Evolutionary conservation across 2,797 vertebrate genomes (phyloP), one percentile per base, ranked within the genome.

Genomic region (Hoplostethus mediterraneus): DNA sequence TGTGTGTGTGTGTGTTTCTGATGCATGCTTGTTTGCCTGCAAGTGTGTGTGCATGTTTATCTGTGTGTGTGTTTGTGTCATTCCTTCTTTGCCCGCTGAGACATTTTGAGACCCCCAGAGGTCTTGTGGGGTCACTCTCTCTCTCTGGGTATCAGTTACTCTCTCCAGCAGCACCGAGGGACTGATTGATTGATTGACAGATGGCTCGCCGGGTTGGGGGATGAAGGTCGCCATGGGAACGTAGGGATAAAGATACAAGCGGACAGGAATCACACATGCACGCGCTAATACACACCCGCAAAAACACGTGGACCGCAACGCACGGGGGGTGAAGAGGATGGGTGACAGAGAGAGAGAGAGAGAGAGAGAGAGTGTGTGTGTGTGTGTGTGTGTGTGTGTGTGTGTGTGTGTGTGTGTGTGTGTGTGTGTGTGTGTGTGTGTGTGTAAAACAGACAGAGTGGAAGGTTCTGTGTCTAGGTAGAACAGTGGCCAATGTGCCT

Each of bases 181-280:
- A 83, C 64, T 54, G 28, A 66, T 63, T 79, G 88, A 90, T 82
- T 91, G 89, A 90, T 82, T 75, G 87, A 80, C 88, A 91, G 87
- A 88, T 83, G 83, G 79, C 57, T 67, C 49, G 9, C 72, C 70
- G 79, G 79, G 70, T 60, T n/a, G n/a, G 64, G 71, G 52, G 79
- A 87, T 68, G 77, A 83, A 83, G 83, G 83, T 87, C 77, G 48
- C 53, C 7, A 58, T 73, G 73, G 82, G 79, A 90, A 85, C 79
- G 59, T 73, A 75, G 76, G 74, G 79, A 82, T 69, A 77, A 76
- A 21, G 72, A 80, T 72, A 73, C 82, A 82, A 81, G 67, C 69
- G 69, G 77, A 77, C 67, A 74, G 74, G 76, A 85, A 80, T 83
- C 71, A 64, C 77, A 85, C 78, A 77, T 65, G 53, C 71, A 61